Percentiles rank a stretch among this genome's conserved stretches.
phyloP scores from a whole-genome alignment of 2,888 invertebrate genomes.

The Holacanthella duospinosa region DNA sequence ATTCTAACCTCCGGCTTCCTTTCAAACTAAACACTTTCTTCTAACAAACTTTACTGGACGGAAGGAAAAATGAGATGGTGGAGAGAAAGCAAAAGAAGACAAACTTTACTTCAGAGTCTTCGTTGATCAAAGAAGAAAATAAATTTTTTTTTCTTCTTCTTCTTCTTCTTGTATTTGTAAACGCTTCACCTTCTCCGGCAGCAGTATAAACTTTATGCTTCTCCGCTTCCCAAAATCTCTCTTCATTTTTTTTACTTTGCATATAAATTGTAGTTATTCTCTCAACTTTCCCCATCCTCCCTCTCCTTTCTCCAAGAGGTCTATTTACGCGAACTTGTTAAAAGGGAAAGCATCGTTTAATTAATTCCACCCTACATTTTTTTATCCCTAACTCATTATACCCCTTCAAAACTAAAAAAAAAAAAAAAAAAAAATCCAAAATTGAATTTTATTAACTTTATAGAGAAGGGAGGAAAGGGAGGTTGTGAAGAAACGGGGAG shows the following conservation, averaged over 20 bases:
- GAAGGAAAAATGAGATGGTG: background rate
- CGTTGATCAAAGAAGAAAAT: background rate
- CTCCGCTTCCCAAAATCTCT: background rate
- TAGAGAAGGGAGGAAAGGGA: background rate
- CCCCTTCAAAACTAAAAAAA: background rate
- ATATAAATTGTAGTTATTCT: constrained; percentile 3
- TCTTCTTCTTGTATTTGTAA: constrained; percentile 1
- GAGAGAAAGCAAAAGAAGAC: background rate
- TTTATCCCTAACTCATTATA: background rate
- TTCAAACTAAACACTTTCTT: background rate
- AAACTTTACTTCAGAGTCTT: background rate
- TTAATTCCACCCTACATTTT: background rate
- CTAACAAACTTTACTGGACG: background rate
- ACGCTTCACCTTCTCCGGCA: background rate
- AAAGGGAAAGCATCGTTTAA: background rate
- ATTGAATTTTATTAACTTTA: constrained; percentile 2
- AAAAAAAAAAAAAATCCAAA: background rate
- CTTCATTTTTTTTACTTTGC: background rate
- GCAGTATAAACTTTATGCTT: background rate
- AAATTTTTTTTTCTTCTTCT: background rate
- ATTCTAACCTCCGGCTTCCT: background rate
- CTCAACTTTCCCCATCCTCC: background rate
- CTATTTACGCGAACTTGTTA: background rate
- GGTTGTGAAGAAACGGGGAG: background rate
- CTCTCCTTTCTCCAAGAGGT: background rate